Base-by-base conservation (phyloP, 2,888 invertebrate species). In the Drosophila mettleri region DNA sequence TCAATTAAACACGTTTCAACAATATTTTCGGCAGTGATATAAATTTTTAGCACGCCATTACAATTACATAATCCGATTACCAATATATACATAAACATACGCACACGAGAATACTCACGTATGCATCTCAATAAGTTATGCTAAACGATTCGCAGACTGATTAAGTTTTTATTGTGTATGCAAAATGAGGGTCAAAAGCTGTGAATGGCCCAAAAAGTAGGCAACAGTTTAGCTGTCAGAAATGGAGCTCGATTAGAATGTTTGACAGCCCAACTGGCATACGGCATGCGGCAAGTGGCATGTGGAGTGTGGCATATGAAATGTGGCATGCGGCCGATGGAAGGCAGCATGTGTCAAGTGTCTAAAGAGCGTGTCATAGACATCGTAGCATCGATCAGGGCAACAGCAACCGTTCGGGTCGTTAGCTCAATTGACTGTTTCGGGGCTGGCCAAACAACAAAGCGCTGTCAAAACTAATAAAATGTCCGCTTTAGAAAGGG, bases 381-480 rank as follows among this genome's bases (percentile, higher is more conserved):
- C 73, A 86, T 68, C 55, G 72, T 45, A 72, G 27, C 61, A 63
- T 76, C 72, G 80, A 76, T 48, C 63, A 62, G 78, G 77, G 75
- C 58, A 65, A 46, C 63, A 31, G 22, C 24, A n/a, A 24, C 20
- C 34, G n/a, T n/a, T n/a, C n/a, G 43, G 29, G 43, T 49, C 58
- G 62, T 27, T 16, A 5, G 43, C 67, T 62, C 72, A 33, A 74
- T 76, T 74, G 74, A 74, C 67, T 45, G 43, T 55, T 68, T 74
- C 38, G 64, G 62, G 80, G 69, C 54, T 77, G 82, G 68, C 68
- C 64, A 65, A 74, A 74, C 75, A 81, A 87, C 84, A 85, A 87
- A 85, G 86, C 79, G 81, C 81, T 86, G 85, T 88, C 85, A 86
- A 81, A 86, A 86, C 85, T 86, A 88, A 86, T 86, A 88, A 86